Conservation (phyloP, 2,113 vertebrate genomes). For the Hydrolagus affinis region DNA sequence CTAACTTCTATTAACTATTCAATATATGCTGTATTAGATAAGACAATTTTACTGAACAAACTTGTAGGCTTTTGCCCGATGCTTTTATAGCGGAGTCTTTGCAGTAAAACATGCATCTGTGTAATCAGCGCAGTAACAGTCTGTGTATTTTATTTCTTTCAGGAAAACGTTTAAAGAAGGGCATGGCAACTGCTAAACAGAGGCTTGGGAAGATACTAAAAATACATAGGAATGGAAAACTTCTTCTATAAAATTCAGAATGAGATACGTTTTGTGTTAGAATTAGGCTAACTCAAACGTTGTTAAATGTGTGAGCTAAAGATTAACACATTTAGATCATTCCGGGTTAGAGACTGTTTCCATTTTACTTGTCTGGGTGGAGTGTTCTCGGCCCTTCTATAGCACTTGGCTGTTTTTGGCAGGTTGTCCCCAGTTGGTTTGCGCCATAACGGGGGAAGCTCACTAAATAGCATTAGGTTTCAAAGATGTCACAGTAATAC, state of each 20-base stretch:
- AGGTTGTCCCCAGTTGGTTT: not conserved
- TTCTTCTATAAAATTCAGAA: constrained; percentile 76
- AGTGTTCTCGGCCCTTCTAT: not conserved
- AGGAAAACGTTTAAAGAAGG: constrained; percentile 98
- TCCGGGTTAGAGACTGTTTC: constrained; percentile 68
- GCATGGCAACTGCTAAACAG: constrained; percentile 98
- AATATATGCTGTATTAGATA: not conserved
- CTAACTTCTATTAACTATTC: too few species aligned
- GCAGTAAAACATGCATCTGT: not conserved
- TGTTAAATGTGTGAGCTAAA: constrained; percentile 43
- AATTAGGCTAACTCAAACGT: constrained; percentile 48
- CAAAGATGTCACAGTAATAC: constrained; percentile 5
- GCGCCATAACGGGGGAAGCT: not conserved
- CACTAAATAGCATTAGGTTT: not conserved
- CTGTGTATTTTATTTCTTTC: constrained; percentile 35
- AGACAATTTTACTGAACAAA: not conserved
- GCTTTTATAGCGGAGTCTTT: not conserved
- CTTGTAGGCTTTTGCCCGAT: not conserved
- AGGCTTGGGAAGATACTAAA: constrained; percentile 99
- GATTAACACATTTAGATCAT: constrained; percentile 58
- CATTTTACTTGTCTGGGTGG: constrained; percentile 44
- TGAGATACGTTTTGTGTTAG: constrained; percentile 51
- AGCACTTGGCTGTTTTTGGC: not conserved
- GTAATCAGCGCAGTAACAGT: not conserved
- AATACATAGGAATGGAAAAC: constrained; percentile 95